Percentiles rank a stretch among this genome's conserved stretches.
These are phyloP conservation scores for Hucho hucho DNA, from an alignment of 2,113 vertebrate genomes.

Conservation along the genomic window DNA sequence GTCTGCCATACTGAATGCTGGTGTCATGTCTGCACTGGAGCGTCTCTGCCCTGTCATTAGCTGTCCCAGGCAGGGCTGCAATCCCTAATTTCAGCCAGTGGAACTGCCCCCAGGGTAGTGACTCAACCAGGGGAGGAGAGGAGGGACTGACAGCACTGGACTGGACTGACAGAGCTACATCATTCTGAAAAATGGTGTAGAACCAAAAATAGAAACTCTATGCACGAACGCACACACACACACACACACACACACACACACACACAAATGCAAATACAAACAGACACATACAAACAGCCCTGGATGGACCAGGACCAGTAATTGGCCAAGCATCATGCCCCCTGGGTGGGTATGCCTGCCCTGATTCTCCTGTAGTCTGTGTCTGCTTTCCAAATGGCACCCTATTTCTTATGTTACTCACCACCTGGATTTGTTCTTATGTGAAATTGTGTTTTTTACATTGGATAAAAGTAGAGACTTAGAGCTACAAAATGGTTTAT, in stretches of 20 bases:
- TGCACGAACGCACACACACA: too few species aligned
- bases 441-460: too few species aligned
- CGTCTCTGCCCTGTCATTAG: constrained; percentile 75
- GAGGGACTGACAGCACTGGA: background rate
- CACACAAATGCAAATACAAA: background rate
- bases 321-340: constrained; percentile 22
- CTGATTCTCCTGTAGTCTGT: constrained; percentile 14
- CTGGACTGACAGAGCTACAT: background rate
- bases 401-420: too few species aligned
- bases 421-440: too few species aligned
- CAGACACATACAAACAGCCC: background rate
- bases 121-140: constrained; percentile 18
- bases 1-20: constrained; percentile 60
- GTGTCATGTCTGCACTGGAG: constrained; percentile 66
- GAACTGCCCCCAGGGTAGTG: constrained; percentile 48
- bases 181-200: background rate
- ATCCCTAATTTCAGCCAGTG: constrained; percentile 70
- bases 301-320: background rate
- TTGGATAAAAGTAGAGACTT: too few species aligned
- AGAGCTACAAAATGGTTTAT: too few species aligned
- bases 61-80: constrained; percentile 50
- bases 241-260: constrained; percentile 14
- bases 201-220: too few species aligned
- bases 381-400: background rate
- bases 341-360: background rate